Percentiles rank a stretch among this genome's conserved stretches.
Evolutionary conservation across 2,888 invertebrate genomes (phyloP).

Genomic region (Itoplectis maculator): DNA sequence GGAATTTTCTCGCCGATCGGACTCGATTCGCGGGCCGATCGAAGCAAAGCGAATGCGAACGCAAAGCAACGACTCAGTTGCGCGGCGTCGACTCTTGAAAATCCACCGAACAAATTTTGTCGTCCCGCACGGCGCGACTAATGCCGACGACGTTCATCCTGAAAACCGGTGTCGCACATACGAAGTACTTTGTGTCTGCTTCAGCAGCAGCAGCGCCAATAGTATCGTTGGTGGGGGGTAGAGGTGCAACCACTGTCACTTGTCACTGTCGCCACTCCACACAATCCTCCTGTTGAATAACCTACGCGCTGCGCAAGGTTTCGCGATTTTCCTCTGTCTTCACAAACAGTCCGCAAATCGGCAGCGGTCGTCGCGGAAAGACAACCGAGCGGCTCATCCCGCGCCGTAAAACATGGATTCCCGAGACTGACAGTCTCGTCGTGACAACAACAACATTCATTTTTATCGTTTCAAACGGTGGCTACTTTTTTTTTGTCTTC

Average conservation of each 20-base stretch:
- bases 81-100: conserved; percentile 10
- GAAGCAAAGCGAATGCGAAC: too few species aligned
- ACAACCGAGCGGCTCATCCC: conserved; percentile 15
- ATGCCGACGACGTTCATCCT: conserved; percentile 21
- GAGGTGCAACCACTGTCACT: conserved; percentile 1
- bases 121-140: conserved; percentile 12
- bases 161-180: neutral
- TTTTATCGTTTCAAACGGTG: neutral
- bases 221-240: too few species aligned
- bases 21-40: neutral
- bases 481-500: neutral
- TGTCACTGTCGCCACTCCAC: neutral
- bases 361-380: conserved; percentile 11
- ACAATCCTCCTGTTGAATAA: neutral
- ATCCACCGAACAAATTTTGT: conserved; percentile 18
- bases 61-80: conserved; percentile 8
- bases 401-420: conserved; percentile 21
- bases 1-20: too few species aligned
- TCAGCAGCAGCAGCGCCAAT: too few species aligned
- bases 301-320: neutral
- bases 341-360: neutral
- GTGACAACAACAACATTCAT: conserved; percentile 38
- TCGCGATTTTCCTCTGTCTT: neutral
- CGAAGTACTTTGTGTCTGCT: too few species aligned
- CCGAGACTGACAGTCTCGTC: conserved; percentile 22